These are phyloP conservation scores for Nephrotoma appendiculata DNA, from an alignment of 2,888 invertebrate species.

Conservation along the genomic window DNA sequence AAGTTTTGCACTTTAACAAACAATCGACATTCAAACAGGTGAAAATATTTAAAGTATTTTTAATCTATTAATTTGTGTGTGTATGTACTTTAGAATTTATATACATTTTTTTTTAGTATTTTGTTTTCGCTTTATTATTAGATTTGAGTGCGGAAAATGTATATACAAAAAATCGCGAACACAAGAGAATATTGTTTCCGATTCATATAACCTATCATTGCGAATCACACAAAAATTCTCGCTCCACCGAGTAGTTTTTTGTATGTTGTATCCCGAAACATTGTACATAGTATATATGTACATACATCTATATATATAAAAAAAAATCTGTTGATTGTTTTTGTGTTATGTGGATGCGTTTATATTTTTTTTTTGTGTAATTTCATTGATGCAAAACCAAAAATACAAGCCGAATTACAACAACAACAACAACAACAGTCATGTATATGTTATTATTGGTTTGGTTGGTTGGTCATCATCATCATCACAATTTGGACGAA, in stretches of 20 bases:
- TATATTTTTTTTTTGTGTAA: not conserved
- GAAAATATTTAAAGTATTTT: not conserved
- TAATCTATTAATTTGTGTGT: not conserved
- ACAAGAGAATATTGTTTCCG: not conserved
- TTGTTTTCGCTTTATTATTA: not conserved
- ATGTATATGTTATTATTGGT: not conserved
- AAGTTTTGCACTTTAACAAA: not conserved
- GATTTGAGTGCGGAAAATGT: not conserved
- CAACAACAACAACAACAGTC: not conserved
- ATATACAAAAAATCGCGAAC: not conserved
- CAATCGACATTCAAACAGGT: not conserved
- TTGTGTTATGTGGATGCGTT: not conserved
- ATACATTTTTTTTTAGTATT: not conserved
- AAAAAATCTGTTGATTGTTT: not conserved
- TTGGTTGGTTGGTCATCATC: not conserved
- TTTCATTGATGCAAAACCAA: constrained; percentile 4
- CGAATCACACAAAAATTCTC: constrained; percentile 3
- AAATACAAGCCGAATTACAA: not conserved
- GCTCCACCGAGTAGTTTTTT: not conserved
- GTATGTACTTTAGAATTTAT: not conserved
- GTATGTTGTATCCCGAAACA: not conserved
- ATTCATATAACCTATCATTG: constrained; percentile 2
- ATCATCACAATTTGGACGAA: constrained; percentile 1
- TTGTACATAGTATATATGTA: not conserved
- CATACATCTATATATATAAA: not conserved